Conservation (phyloP, 2,797 vertebrate species). For the Cephalopachus bancanus region DNA sequence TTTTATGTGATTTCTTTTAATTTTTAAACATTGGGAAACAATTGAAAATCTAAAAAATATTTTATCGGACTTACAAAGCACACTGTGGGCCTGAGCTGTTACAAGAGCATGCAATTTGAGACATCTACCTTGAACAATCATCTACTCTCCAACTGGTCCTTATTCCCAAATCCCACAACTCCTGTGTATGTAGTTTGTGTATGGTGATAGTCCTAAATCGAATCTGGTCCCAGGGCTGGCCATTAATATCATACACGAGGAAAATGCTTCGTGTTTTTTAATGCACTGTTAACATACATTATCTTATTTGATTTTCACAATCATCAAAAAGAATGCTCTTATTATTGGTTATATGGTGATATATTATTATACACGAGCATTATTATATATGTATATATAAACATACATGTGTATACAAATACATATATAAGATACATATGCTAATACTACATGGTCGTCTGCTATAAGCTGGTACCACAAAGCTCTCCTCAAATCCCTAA, state of each 20-base stretch:
- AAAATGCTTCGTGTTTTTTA: constrained; percentile 57
- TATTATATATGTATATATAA: neutral
- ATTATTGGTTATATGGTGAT: neutral
- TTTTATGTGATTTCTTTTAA: neutral
- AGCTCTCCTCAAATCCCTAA: neutral
- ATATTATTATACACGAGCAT: neutral
- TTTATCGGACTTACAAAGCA: neutral
- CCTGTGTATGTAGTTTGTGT: neutral
- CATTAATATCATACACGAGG: neutral
- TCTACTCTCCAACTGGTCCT: neutral
- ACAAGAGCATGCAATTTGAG: neutral
- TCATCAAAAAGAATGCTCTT: neutral
- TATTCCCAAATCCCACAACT: neutral
- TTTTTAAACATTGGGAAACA: constrained; percentile 33
- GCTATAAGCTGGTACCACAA: neutral
- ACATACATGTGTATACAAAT: neutral
- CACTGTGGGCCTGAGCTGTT: neutral
- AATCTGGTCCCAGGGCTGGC: neutral
- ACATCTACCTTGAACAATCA: neutral
- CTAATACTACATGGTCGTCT: neutral
- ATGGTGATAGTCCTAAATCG: neutral
- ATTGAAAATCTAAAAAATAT: neutral
- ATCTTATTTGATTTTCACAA: constrained; percentile 62
- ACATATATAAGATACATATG: neutral
- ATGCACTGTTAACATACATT: neutral